A percentile compares a stretch with the other conserved stretches of the same genome.
Conservation (phyloP, 2,797 vertebrate species). For the Lagodon rhomboides region DNA sequence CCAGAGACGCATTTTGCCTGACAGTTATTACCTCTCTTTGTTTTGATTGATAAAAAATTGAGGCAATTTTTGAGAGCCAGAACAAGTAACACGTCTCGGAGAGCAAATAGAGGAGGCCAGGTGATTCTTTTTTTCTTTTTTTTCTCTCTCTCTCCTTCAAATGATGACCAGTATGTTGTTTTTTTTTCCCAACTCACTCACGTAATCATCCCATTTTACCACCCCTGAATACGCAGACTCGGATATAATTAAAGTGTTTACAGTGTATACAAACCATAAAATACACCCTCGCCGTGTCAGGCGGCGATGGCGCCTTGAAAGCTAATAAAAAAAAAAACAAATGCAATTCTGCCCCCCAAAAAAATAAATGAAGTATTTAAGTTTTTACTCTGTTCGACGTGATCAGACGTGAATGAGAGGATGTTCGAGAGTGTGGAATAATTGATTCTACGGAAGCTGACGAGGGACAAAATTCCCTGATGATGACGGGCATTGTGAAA, state of each 20-base stretch:
- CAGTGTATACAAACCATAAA: constrained; percentile 57
- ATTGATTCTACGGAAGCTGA: neutral
- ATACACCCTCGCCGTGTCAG: constrained; percentile 63
- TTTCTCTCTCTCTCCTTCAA: constrained; percentile 46
- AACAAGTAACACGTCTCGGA: constrained; percentile 74
- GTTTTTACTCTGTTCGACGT: constrained; percentile 17
- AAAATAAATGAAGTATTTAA: constrained; percentile 56
- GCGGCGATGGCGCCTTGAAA: constrained; percentile 45
- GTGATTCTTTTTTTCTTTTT: constrained; percentile 62
- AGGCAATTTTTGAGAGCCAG: constrained; percentile 85
- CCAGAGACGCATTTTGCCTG: constrained; percentile 70
- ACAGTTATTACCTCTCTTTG: constrained; percentile 83
- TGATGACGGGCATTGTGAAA: neutral
- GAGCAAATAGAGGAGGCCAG: constrained; percentile 71
- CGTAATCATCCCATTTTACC: constrained; percentile 84
- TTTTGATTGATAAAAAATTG: constrained; percentile 89
- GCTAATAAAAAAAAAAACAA: constrained; percentile 67
- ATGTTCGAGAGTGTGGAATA: neutral
- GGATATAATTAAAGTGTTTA: constrained; percentile 80
- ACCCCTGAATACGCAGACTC: constrained; percentile 65
- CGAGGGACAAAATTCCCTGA: neutral
- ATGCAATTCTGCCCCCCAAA: constrained; percentile 51
- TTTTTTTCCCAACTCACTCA: constrained; percentile 81
- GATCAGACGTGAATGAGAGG: constrained; percentile 1
- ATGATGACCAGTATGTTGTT: constrained; percentile 83